A percentile compares a stretch with the other conserved stretches of the same genome.
These are phyloP conservation scores for Balaeniceps rex DNA, from an alignment of 2,113 vertebrate species.

Conservation along the genomic window DNA sequence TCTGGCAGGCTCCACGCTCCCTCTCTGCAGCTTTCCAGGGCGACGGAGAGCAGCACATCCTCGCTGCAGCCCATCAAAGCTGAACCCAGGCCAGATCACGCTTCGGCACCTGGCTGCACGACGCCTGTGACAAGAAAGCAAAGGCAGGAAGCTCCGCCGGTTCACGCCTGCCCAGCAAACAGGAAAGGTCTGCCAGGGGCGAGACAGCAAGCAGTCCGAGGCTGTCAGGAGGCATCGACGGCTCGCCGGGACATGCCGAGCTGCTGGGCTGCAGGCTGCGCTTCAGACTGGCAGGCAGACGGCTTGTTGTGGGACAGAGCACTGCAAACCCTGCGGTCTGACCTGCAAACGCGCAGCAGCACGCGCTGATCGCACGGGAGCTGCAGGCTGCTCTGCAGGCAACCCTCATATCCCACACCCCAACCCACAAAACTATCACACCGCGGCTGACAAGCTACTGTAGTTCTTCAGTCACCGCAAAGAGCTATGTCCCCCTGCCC, in stretches of 20 bases:
- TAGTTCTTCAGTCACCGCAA: neutral
- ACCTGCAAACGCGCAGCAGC: neutral
- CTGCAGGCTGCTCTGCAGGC: neutral
- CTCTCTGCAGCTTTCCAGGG: neutral
- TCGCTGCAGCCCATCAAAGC: neutral
- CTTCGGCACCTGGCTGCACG: neutral
- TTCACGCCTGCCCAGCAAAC: neutral
- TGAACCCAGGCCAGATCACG: neutral
- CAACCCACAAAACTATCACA: too few species aligned
- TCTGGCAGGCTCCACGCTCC: neutral
- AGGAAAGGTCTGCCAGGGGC: neutral
- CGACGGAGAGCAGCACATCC: neutral
- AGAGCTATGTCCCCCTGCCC: neutral
- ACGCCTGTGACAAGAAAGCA: neutral
- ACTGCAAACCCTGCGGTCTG: too few species aligned
- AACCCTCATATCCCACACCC: neutral
- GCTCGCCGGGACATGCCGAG: neutral
- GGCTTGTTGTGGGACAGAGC: neutral
- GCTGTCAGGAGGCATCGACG: neutral
- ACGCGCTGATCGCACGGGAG: rapidly evolving
- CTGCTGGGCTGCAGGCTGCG: neutral
- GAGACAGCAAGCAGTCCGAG: neutral
- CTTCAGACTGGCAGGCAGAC: neutral
- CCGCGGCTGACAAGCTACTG: rapidly evolving
- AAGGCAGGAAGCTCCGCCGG: neutral